phyloP scores from a whole-genome alignment of 2,797 vertebrate species.

The Sphenopsis melanotis region DNA sequence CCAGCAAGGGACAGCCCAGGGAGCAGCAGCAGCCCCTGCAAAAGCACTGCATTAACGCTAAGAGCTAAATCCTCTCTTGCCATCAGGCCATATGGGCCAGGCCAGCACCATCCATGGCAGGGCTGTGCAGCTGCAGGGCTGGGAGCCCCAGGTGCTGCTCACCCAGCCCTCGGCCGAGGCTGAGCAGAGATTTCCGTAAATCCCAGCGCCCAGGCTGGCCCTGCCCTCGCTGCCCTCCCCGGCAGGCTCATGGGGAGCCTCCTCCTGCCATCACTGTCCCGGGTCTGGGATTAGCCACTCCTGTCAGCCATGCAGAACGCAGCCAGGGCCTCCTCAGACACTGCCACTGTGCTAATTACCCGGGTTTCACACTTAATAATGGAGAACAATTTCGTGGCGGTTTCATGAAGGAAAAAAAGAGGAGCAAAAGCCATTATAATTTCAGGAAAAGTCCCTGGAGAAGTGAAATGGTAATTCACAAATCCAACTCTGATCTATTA shows the following conservation, averaged over 20 bases:
- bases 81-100: rapidly evolving
- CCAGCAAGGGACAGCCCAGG: not conserved
- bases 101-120: rapidly evolving
- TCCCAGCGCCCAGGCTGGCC: rapidly evolving
- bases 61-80: not conserved
- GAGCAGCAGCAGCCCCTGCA: not conserved
- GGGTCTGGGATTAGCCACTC: not conserved
- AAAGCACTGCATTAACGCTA: not conserved
- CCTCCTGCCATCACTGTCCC: not conserved
- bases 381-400: conserved; percentile 26
- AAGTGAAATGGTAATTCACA: conserved; percentile 29
- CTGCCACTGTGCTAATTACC: conserved; percentile 37
- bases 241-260: rapidly evolving
- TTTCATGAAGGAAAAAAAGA: not conserved
- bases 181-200: not conserved
- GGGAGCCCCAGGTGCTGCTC: not conserved
- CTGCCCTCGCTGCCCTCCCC: not conserved
- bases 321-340: conserved; percentile 23
- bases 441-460: conserved; percentile 16
- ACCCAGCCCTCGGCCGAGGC: rapidly evolving
- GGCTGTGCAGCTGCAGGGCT: rapidly evolving
- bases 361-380: not conserved
- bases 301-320: not conserved
- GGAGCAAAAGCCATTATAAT: not conserved
- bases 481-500: not conserved